These are phyloP conservation scores for Villa cingulata DNA, from an alignment of 2,888 invertebrate species.

Conservation along the genomic window DNA sequence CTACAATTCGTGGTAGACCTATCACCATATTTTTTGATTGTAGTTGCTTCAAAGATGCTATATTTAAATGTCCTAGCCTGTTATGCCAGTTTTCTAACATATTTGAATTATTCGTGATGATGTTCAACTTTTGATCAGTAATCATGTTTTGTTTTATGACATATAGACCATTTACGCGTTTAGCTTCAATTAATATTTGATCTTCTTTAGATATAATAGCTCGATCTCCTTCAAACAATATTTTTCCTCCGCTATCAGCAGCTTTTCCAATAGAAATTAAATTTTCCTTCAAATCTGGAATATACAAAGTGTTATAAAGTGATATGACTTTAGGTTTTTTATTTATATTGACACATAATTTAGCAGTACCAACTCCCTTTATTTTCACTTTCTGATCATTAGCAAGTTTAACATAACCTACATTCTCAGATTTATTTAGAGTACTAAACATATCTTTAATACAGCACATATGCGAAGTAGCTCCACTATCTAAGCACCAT, in stretches of 20 bases:
- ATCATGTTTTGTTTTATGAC: no score
- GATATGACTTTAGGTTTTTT: no score
- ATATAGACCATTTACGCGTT: no score
- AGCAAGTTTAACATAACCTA: slow-evolving; percentile 3
- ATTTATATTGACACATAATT: neutral
- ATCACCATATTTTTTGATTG: slow-evolving; percentile 5
- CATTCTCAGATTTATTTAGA: neutral
- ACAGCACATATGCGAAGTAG: slow-evolving; percentile 6
- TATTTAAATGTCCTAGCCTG: slow-evolving; percentile 7
- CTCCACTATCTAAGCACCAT: slow-evolving; percentile 6
- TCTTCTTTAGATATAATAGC: neutral
- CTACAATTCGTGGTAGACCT: slow-evolving; percentile 6
- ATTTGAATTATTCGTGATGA: neutral
- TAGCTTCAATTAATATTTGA: neutral
- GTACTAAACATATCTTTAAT: neutral
- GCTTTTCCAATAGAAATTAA: no score
- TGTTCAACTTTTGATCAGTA: neutral
- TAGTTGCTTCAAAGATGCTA: slow-evolving; percentile 3
- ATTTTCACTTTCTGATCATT: slow-evolving; percentile 4
- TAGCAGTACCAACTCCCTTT: slow-evolving; percentile 4
- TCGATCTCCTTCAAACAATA: neutral
- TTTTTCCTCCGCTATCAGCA: neutral
- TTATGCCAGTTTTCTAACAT: slow-evolving; percentile 4
- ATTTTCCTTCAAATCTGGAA: no score
- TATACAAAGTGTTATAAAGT: no score